A percentile compares a stretch with the other conserved stretches of the same genome.
Conservation (phyloP, 2,888 invertebrate genomes). For the Brachyptera putata region DNA sequence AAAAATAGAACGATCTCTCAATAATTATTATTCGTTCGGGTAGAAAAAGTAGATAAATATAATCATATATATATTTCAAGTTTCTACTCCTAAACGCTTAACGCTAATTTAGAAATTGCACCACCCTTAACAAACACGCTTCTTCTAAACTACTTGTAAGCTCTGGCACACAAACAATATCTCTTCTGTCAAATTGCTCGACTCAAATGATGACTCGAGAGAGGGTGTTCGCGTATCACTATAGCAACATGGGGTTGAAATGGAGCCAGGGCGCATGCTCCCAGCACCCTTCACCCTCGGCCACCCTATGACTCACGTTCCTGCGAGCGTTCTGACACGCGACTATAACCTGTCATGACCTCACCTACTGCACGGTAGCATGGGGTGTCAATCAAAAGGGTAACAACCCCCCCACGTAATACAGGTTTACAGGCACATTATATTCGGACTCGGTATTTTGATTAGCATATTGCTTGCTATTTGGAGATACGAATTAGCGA, state of each 20-base stretch:
- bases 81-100: background rate
- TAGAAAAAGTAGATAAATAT: background rate
- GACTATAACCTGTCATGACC: conserved; percentile 14
- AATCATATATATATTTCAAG: background rate
- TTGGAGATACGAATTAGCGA: too few species aligned
- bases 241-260: background rate
- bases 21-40: conserved; percentile 5
- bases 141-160: too few species aligned
- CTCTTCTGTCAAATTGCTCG: conserved; percentile 2
- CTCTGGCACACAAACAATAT: background rate
- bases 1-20: conserved; percentile 14
- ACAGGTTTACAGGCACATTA: too few species aligned
- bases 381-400: conserved; percentile 1
- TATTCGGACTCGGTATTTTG: too few species aligned
- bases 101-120: too few species aligned
- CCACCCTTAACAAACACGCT: too few species aligned
- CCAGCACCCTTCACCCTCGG: background rate
- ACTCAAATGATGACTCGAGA: conserved; percentile 12
- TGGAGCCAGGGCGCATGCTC: background rate
- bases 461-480: too few species aligned
- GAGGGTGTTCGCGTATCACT: background rate
- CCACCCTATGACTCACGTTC: background rate
- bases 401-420: background rate
- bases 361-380: background rate
- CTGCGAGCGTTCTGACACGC: background rate